Evolutionary conservation across 2,113 vertebrate genomes (phyloP).

Genomic region (Centropus bengalensis): DNA sequence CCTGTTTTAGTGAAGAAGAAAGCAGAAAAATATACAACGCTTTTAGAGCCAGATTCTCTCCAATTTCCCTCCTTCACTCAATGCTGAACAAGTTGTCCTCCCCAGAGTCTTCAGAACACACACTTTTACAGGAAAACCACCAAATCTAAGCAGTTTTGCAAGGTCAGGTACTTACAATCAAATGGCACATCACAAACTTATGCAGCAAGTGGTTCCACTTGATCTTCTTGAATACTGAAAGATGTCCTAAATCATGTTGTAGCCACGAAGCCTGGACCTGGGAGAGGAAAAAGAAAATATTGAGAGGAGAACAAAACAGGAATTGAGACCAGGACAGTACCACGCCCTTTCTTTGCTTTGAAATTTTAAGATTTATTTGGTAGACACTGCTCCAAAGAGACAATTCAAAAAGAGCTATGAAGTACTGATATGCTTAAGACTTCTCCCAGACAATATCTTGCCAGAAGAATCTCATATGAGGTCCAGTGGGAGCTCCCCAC

Average conservation of each 20-base stretch:
- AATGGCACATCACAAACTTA: constrained; percentile 74
- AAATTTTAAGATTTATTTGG: background rate
- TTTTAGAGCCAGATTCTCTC: background rate
- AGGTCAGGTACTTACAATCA: constrained; percentile 64
- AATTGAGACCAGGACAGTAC: background rate
- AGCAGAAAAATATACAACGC: background rate
- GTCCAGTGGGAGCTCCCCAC: background rate
- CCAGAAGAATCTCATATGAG: background rate
- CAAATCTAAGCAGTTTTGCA: background rate
- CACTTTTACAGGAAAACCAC: background rate
- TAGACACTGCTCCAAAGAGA: background rate
- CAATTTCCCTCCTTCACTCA: background rate
- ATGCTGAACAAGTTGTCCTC: fast-evolving
- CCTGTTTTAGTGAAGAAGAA: constrained; percentile 55
- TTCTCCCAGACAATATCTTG: background rate
- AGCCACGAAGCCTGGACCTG: constrained; percentile 74
- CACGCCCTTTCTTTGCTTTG: background rate
- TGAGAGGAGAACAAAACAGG: background rate
- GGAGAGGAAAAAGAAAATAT: background rate
- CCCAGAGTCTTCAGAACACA: background rate
- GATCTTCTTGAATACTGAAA: constrained; percentile 72
- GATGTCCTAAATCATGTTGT: constrained; percentile 76
- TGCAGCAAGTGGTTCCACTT: constrained; percentile 77
- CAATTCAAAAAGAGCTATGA: background rate
- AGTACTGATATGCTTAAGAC: background rate